Conservation (phyloP, 2,888 invertebrate genomes). For the Phengaris alcon region DNA sequence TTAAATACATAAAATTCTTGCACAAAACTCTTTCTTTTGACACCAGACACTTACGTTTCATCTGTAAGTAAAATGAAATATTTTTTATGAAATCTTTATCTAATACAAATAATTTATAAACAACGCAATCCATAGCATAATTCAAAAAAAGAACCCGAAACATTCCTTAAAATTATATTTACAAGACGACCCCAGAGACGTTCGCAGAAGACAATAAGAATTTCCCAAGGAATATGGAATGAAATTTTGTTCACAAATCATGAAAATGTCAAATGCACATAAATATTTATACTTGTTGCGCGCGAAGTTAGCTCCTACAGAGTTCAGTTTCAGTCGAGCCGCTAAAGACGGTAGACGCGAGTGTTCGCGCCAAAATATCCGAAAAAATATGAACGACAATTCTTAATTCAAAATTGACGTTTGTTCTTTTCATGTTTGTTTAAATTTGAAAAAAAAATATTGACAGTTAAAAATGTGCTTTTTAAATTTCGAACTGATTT, state of each 20-base stretch:
- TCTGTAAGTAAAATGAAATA: too few relatives aligned
- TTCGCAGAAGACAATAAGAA: constrained; percentile 1
- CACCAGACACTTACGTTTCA: too few relatives aligned
- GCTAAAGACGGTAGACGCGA: background rate
- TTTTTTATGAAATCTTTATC: too few relatives aligned
- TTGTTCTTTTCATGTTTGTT: background rate
- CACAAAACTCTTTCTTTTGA: too few relatives aligned
- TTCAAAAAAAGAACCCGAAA: background rate
- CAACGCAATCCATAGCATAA: background rate
- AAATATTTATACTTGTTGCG: constrained; percentile 57
- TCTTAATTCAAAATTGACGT: constrained; percentile 4
- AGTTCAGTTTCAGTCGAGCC: constrained; percentile 6
- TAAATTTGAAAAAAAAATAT: background rate
- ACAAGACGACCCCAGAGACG: background rate
- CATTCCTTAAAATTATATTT: background rate
- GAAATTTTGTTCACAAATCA: constrained; percentile 33
- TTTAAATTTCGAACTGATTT: background rate
- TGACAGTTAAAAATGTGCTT: background rate
- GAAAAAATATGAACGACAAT: background rate
- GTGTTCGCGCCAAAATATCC: constrained; percentile 7
- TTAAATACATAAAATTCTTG: too few relatives aligned
- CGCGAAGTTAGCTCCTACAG: constrained; percentile 31
- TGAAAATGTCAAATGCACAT: constrained; percentile 35
- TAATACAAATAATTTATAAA: too few relatives aligned
- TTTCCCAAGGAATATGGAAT: background rate